Base-by-base conservation (phyloP, 2,888 invertebrate genomes). In the Tryphoninae sp. region DNA sequence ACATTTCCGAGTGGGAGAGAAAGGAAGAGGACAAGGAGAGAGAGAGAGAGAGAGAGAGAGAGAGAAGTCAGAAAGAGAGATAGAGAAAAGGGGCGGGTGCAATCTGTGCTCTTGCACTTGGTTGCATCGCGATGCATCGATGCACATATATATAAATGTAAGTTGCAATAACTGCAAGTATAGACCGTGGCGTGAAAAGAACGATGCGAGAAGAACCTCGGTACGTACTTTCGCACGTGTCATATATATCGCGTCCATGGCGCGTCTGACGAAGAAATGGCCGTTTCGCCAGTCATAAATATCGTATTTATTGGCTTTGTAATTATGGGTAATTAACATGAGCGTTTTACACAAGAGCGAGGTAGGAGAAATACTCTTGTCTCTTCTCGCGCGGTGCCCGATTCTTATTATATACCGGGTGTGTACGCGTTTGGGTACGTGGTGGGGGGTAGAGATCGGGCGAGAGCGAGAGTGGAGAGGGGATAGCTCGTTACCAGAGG, bases 261-360 rank as follows among this genome's bases (percentile, higher is more conserved):
- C 61, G 71, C 22, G 53, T 67, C 61, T 19, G 49, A 7, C 64
- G 16, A 51, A 61, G 80, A 71, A 71, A 75, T 77, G 68, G 26
- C 23, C 55, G 69, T 33, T 59, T 69, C 75, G 33, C 55, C 45
- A 84, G 85, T 86, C 87, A 89, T 88, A 89, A 87, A 89, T 87
- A 87, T 84, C 78, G 83, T 87, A 88, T 88, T 88, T 87, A 89
- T 89, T 89, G 88, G 86, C 85, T 87, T 86, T 86, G 88, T 89
- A 89, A 89, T 89, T 89, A 88, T 88, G 87, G 86, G 87, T 89
- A 89, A 89, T 89, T 88, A 89, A 89, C 89, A 89, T 88, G 89
- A 84, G 76, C 87, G 80, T 81, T 84, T 85, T 51, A 76, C 76
- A 87, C 84, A 45, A 71, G 65, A 74, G 16, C 26, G 40, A 62